Evolutionary conservation across 2,888 invertebrate species (phyloP), one percentile per base, ranked within the genome.

Genomic region (Steinernema scapterisci): DNA sequence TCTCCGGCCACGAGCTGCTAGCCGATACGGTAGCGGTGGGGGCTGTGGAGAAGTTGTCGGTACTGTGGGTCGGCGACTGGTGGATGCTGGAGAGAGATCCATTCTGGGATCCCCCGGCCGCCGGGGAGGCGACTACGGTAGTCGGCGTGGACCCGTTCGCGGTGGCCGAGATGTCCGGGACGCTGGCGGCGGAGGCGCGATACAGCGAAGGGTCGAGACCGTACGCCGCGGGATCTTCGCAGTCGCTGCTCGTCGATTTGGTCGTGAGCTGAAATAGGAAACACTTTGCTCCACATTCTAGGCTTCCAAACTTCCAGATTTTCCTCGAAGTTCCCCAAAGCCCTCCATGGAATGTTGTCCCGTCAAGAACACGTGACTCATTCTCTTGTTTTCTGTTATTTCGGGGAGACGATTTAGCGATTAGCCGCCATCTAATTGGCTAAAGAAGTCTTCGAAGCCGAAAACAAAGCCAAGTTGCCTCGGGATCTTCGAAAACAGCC

Each of bases 201-300:
- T 85, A 85, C 7, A 84, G 77, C 0, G 84, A 79, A 0, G 85
- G 85, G 75, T 85, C 83, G 38, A 85, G 75, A 0, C 85, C 85
- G 76, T 85, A 83, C 9, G 78, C 81, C 56, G 78, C 75, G 25
- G 84, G 83, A 77, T 84, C 81, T 25, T 81, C 82, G 46, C 76
- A 77, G 45, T 77, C 76, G 27, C 70, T 44, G 52, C 79, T 80
- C 11, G 77, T 76, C 19, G 80, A 79, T 72, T 83, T 80, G 52
- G 73, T 76, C 25, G 79, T 80, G 25, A 85, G 79, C 85, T 85
- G 79, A 56, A 83, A 84, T 21, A 48, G 70, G n/a, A n/a, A n/a
- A 48, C n/a, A n/a, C n/a, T n/a, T n/a, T n/a, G n/a, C n/a, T n/a
- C n/a, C n/a, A n/a, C n/a, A n/a, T n/a, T n/a, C n/a, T n/a, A n/a